Percentiles rank a stretch among this genome's conserved stretches.
phyloP scores from a whole-genome alignment of 2,113 vertebrate genomes.

The Nesospiza acunhae region DNA sequence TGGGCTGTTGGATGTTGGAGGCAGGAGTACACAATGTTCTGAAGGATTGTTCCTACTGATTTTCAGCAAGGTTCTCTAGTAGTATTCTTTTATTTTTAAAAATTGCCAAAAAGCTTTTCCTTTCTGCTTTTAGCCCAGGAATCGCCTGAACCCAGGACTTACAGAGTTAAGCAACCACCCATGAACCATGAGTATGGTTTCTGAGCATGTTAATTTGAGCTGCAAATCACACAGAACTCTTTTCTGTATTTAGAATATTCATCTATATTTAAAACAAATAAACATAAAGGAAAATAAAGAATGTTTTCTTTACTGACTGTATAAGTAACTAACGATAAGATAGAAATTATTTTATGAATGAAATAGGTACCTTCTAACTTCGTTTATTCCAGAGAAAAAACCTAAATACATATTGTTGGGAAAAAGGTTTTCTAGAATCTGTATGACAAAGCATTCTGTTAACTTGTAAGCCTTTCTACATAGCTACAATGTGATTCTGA shows the following conservation, averaged over 20 bases:
- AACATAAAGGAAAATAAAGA: background rate
- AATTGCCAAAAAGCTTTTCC: background rate
- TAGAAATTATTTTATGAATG: background rate
- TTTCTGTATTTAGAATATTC: background rate
- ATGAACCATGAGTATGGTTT: background rate
- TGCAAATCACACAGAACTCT: background rate
- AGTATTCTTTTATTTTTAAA: background rate
- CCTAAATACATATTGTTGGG: background rate
- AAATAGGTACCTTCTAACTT: background rate
- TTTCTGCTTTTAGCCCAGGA: background rate
- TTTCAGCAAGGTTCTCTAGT: background rate
- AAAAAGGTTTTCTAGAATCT: background rate
- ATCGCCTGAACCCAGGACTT: background rate
- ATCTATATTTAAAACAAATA: background rate
- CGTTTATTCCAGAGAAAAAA: background rate
- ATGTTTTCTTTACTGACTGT: background rate
- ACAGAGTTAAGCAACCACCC: background rate
- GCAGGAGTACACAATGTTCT: background rate
- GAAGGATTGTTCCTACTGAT: background rate
- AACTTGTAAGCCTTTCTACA: background rate
- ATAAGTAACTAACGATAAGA: background rate
- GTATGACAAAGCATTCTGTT: background rate
- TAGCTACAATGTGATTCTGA: background rate
- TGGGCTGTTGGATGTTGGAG: background rate
- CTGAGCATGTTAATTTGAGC: background rate